Base-by-base conservation (phyloP, 2,113 vertebrate genomes). In the Hippocampus mohnikei region DNA sequence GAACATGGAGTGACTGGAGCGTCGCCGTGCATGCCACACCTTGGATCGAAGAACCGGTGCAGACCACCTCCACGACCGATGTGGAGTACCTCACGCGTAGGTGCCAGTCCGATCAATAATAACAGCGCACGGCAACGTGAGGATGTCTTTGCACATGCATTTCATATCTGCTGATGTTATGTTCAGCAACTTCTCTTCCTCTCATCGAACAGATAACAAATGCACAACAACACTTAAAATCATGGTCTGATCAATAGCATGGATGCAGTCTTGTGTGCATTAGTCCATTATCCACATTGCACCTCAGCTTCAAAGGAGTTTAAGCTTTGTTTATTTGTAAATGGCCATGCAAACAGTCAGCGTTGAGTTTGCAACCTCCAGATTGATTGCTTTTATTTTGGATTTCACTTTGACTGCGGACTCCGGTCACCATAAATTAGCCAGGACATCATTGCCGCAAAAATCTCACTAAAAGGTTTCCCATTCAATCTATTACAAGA, bases 1-100 rank as follows among this genome's bases (percentile, higher is more conserved):
- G 97, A 76, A 99, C 96, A 0, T 99, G 97, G 97, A 99, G 97
- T 1, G 96, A 99, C 91, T 99, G 97, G 97, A 98, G 97, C 0
- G 95, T 98, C 72, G 96, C 96, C 0, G 94, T 96, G 12, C 95
- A 98, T 0, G 95, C 96, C 71, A 99, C 97, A 0, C 96, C 97
- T 70, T 99, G 97, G 97, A 96, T 94, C 0, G 95, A 98, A 77
- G 94, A 97, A 67, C 95, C 94, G 5, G 90, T 93, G 69, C 93
- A 86, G 33, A 90, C 88, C 69, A 91, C 87, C 41, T 88, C 89
- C 73, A 92, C 95, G 74, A 97, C 95, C 0, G 96, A 97, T 74
- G 93, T 92, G 40, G 90, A 92, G 55, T 55, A 81, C 53, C 8
- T 70, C 48, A 81, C 78, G 67, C 90, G 90, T 92, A 74, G 50